Conservation (phyloP, 2,888 invertebrate genomes). For the Macrosiphum euphorbiae region DNA sequence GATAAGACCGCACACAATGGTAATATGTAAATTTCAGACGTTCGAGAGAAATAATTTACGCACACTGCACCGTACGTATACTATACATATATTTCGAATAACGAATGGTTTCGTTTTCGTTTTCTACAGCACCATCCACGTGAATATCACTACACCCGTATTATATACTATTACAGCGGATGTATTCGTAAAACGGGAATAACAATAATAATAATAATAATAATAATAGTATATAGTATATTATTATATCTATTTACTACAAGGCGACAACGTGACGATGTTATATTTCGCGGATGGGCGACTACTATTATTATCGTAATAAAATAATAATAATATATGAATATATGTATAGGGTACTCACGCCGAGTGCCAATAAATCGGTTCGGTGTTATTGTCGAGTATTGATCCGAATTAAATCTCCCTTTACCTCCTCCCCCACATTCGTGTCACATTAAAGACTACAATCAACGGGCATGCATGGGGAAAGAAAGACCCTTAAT, state of each 20-base stretch:
- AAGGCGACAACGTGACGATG: neutral
- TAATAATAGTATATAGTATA: neutral
- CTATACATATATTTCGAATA: neutral
- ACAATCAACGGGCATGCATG: constrained; percentile 60
- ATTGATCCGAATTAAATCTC: constrained; percentile 64
- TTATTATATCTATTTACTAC: neutral
- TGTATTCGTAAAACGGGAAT: neutral
- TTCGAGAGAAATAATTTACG: constrained; percentile 50
- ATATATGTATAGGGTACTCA: neutral
- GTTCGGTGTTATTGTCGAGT: constrained; percentile 58
- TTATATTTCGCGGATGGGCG: neutral
- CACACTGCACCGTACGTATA: neutral
- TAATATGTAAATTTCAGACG: constrained; percentile 45
- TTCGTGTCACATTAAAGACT: constrained; percentile 61
- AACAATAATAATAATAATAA: neutral
- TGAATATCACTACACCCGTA: too few species aligned
- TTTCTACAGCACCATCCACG: neutral
- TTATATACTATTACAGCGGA: neutral
- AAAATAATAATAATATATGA: neutral
- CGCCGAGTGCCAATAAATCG: constrained; percentile 49
- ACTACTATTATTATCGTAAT: neutral
- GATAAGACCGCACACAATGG: constrained; percentile 43
- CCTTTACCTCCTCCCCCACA: neutral
- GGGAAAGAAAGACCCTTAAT: constrained; percentile 64
- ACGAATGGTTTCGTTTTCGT: constrained; percentile 13